Percentiles rank a stretch among this genome's conserved stretches.
These are phyloP conservation scores for Druon quercuslanigerum DNA, from an alignment of 1,140 invertebrate genomes.

Conservation along the genomic window DNA sequence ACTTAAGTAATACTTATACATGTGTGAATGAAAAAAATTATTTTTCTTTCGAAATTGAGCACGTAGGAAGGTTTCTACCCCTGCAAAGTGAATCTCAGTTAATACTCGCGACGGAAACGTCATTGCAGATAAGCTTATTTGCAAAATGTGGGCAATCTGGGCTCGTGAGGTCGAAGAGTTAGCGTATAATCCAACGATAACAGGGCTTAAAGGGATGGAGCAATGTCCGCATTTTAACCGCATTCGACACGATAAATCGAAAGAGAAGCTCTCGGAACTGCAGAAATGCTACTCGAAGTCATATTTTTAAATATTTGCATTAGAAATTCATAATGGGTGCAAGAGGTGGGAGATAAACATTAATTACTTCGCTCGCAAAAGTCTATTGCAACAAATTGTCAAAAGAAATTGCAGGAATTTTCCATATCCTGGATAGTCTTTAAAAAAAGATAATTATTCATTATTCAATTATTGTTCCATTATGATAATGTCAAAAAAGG, in stretches of 20 bases:
- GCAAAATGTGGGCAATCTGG: conserved; percentile 21
- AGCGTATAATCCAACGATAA: conserved; percentile 27
- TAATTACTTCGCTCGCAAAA: too few species aligned
- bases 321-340: too few species aligned
- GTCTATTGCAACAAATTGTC: too few species aligned
- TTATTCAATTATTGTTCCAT: too few species aligned
- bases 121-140: conserved; percentile 10
- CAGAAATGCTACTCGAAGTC: not conserved
- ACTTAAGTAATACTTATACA: too few species aligned
- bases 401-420: too few species aligned
- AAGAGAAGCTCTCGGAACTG: not conserved
- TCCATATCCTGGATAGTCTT: too few species aligned
- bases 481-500: too few species aligned
- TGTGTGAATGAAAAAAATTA: not conserved
- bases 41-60: not conserved
- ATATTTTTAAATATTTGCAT: too few species aligned
- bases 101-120: conserved; percentile 12
- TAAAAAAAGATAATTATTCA: too few species aligned
- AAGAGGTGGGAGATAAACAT: too few species aligned
- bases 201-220: not conserved
- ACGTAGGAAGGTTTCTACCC: not conserved
- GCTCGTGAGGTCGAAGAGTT: conserved; percentile 35
- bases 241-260: conserved; percentile 14
- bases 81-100: conserved; percentile 17
- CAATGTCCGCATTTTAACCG: not conserved